Evolutionary conservation across 2,888 invertebrate species (phyloP), one percentile per base, ranked within the genome.

Genomic region (Alloscopus bannaensis): DNA sequence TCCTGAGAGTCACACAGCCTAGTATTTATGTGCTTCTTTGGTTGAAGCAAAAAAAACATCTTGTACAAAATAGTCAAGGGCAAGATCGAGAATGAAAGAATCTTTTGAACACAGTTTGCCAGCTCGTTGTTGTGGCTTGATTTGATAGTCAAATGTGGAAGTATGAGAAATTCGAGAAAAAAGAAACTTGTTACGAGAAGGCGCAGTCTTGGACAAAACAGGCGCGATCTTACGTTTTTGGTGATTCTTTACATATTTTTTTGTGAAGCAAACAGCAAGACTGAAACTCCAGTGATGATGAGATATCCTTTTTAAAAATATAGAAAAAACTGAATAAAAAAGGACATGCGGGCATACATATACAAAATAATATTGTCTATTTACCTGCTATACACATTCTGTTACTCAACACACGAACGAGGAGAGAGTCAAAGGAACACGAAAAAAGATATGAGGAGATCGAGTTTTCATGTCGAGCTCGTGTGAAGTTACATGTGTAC

Each of bases 61-160:
- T n/a, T n/a, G n/a, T n/a, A n/a, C n/a, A n/a, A n/a, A n/a, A n/a
- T n/a, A n/a, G n/a, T n/a, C n/a, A n/a, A n/a, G n/a, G n/a, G n/a
- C 45, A 45, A 52, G 31, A 55, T 55, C 50, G n/a, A 22, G 31
- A n/a, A 40, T 8, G 55, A 4, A 69, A 24, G 29, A 40, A 40
- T 42, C 16, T 24, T 57, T 28, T 28, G 28, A 57, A 57, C 16
- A 24, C 18, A 26, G 6, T 20, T n/a, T 36, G n/a, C 20, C 52
- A 29, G 52, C n/a, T 55, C 26, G 22, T 29, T 55, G 55, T 36
- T 42, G 31, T 31, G 11, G 16, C 55, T 42, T 57, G 68, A 57
- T 55, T 29, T 69, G 42, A 50, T 66, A 66, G 24, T 68, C 45
- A 45, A 69, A 69, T 69, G 55, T 57, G 68, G 57, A 69, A 55